A percentile compares a stretch with the other conserved stretches of the same genome.
Conservation (phyloP, 2,797 vertebrate species). For the Lacerta agilis region DNA sequence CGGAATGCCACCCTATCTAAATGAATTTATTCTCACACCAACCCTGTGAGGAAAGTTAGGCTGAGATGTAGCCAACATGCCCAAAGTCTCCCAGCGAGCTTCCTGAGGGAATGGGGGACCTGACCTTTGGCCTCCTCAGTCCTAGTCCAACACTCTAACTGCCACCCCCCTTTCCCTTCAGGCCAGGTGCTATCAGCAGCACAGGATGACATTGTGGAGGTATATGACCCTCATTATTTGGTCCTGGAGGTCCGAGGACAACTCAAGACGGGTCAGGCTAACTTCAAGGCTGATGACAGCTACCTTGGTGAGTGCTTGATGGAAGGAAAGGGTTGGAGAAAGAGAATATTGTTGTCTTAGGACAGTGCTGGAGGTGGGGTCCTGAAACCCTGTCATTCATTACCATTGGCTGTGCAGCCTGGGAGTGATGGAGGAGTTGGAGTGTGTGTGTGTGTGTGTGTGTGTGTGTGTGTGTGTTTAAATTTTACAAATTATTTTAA, state of each 20-base stretch:
- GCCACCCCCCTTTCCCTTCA: constrained; percentile 51
- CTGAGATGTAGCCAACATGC: not conserved
- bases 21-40: not conserved
- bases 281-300: constrained; percentile 84
- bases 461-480: too few relatives aligned
- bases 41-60: not conserved
- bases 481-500: too few relatives aligned
- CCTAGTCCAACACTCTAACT: not conserved
- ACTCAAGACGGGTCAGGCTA: constrained; percentile 84
- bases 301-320: constrained; percentile 83
- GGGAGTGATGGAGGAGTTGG: too few relatives aligned
- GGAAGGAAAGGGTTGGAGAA: not conserved
- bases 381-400: too few relatives aligned
- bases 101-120: not conserved
- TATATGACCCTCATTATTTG: constrained; percentile 86
- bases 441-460: too few relatives aligned
- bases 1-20: too few relatives aligned
- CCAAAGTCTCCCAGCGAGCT: not conserved
- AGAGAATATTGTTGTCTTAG: not conserved
- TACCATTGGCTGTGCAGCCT: too few relatives aligned
- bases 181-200: constrained; percentile 91
- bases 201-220: constrained; percentile 85
- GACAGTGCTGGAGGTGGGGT: too few relatives aligned
- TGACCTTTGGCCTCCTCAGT: not conserved
- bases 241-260: constrained; percentile 85